Evolutionary conservation across 2,113 vertebrate species (phyloP), one percentile per base, ranked within the genome.

Genomic region (Alligator sinensis): DNA sequence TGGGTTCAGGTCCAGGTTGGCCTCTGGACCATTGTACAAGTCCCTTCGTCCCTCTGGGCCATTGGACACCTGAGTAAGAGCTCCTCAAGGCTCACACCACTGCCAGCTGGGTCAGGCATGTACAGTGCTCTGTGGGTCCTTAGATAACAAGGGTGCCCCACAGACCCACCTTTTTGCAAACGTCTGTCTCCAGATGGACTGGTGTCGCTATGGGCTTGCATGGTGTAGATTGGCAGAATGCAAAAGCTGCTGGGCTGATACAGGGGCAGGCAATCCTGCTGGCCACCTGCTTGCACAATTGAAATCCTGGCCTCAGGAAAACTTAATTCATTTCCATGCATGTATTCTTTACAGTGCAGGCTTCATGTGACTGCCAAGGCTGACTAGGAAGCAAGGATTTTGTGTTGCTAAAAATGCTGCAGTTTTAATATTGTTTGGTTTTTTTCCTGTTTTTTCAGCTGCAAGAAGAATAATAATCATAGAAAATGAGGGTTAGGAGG

Each of bases 1-100:
- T 54, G 16, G 3, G 0, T 0, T 28, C 87, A 30, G 38, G 5
- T 12, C 14, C 30, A 19, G 30, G 2, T 34, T 61, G 1, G 0
- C 9, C 72, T 10, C 30, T 47, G 34, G 47, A 14, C 13, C 70
- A 38, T 34, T 2, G 77, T 55, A 0, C 2, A 2, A 57, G 4
- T 2, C 60, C 4, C 24, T 9, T 5, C 28, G 2, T 10, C 47
- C 47, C 47, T 38, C 76, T 0, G 0, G 30, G 87, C 72, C 61
- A 63, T 19, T 0, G 30, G 30, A 13, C 22, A 30, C 91, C 72
- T 15, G 47, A 47, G 47, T 0, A 16, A 12, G 25, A 79, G 64
- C 60, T 28, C 18, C n/a, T 8, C 72, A 74, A 24, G 30, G 60
- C 77, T 64, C n/a, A 59, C 47, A 47, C 47, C 47, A 47, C 22